A percentile compares a stretch with the other conserved stretches of the same genome.
These are phyloP conservation scores for Rhadina sibilatrix DNA, from an alignment of 2,113 vertebrate species.

Conservation along the genomic window DNA sequence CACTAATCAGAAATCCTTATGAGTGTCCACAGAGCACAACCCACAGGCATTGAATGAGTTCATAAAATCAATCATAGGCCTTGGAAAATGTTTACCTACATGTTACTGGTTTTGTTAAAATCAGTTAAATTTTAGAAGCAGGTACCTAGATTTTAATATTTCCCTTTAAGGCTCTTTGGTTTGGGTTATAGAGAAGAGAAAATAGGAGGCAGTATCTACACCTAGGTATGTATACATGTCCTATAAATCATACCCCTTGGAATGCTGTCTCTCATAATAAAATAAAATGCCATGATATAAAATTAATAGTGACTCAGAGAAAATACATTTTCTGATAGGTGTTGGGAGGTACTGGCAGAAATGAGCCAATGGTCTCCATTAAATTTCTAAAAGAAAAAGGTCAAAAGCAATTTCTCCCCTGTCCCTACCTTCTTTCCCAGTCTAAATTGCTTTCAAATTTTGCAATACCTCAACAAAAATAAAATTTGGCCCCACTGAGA, in stretches of 20 bases:
- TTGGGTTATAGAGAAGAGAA: not conserved
- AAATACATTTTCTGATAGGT: not conserved
- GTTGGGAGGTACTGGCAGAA: not conserved
- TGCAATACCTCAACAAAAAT: not conserved
- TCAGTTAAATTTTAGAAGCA: not conserved
- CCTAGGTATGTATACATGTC: not conserved
- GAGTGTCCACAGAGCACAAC: not conserved
- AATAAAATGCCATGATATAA: conserved; percentile 4
- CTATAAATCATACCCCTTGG: not conserved
- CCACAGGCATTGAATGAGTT: not conserved
- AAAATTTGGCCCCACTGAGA: not conserved
- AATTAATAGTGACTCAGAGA: not conserved
- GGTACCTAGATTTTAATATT: not conserved
- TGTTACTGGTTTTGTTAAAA: not conserved
- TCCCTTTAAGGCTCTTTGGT: not conserved
- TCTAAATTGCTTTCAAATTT: not conserved
- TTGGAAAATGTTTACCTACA: not conserved
- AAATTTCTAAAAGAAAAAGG: not conserved
- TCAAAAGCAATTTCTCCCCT: not conserved
- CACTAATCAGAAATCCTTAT: conserved; percentile 5
- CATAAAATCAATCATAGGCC: not conserved
- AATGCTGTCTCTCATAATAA: not conserved
- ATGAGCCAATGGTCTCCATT: not conserved
- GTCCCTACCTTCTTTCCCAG: not conserved
- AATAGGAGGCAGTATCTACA: not conserved